Evolutionary conservation across 2,888 invertebrate genomes (phyloP), one percentile per base, ranked within the genome.

Genomic region (Nomada hirtipes): DNA sequence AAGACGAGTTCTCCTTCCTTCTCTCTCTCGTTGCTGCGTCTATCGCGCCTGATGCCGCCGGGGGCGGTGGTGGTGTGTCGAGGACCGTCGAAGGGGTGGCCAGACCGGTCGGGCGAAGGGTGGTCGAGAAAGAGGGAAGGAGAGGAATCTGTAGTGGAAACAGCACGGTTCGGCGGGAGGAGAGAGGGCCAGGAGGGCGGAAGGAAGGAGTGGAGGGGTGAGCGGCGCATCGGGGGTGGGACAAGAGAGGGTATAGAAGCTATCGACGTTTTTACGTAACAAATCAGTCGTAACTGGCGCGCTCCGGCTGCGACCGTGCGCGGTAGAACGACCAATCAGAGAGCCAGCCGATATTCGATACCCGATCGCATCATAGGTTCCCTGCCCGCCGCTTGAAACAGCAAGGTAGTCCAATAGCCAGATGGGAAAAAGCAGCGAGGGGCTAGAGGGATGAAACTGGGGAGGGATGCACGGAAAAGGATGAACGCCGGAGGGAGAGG

Each of bases 201-300:
- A 76, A 70, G 83, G 74, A 70, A 76, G 83, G 75, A 65, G 63
- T 69, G 75, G 83, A 79, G 83, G 83, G 86, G 36, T 81, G 87
- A 29, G 85, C 76, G 78, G 83, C 69, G 83, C 86, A 82, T 79
- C 85, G 87, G 84, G 87, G 90, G 87, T 85, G 87, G 89, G 76
- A 87, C 89, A 86, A 82, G 90, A 90, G 88, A 86, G 91, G 87
- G 89, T 91, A 92, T 92, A 92, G 91, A 91, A 91, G 91, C 92
- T 93, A 93, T 93, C 93, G 93, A 93, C 93, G 93, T 93, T 93
- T 93, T 93, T 93, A 93, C 93, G 93, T 93, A 93, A 93, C 93
- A 93, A 93, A 93, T 93, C 93, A 93, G 93, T 93, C 93, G 93
- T 92, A 92, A 93, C 93, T 92, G 91, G 91, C 91, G 90, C 90